Percentiles rank a stretch among this genome's conserved stretches.
These are phyloP conservation scores for Chelonia mydas DNA, from an alignment of 2,797 vertebrate genomes.

Conservation along the genomic window DNA sequence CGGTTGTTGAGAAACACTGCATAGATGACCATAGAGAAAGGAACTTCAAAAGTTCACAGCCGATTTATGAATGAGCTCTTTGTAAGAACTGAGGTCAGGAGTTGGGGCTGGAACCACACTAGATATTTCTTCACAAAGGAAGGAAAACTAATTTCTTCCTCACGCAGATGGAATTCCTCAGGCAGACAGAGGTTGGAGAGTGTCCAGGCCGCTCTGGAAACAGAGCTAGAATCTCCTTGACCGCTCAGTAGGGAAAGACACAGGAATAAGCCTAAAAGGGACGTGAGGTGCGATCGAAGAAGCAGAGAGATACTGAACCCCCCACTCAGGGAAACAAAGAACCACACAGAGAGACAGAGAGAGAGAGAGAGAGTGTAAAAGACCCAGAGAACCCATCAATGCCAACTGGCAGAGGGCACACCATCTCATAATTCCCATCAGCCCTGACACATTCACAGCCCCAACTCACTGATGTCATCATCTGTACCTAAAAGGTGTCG, in stretches of 20 bases:
- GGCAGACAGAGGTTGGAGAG: neutral
- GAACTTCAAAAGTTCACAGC: neutral
- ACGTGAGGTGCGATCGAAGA: neutral
- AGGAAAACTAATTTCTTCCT: neutral
- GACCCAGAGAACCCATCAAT: neutral
- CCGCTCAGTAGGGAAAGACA: neutral
- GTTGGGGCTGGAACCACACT: neutral
- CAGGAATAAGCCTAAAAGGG: neutral
- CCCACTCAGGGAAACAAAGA: too few relatives aligned
- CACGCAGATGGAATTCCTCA: neutral
- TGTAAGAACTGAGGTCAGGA: neutral
- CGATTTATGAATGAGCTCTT: constrained; percentile 14
- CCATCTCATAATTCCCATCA: neutral
- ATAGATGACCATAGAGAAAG: neutral
- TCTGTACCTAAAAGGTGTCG: too few relatives aligned
- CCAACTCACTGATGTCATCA: too few relatives aligned
- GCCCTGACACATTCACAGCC: neutral
- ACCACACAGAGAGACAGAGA: too few relatives aligned
- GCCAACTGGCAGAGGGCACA: neutral
- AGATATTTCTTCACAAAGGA: neutral
- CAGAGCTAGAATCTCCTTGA: neutral
- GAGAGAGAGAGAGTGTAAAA: too few relatives aligned
- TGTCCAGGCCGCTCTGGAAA: neutral
- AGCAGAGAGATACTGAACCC: too few relatives aligned
- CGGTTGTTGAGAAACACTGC: too few relatives aligned